phyloP scores from a whole-genome alignment of 2,113 vertebrate genomes.

The Macaca mulatta region DNA sequence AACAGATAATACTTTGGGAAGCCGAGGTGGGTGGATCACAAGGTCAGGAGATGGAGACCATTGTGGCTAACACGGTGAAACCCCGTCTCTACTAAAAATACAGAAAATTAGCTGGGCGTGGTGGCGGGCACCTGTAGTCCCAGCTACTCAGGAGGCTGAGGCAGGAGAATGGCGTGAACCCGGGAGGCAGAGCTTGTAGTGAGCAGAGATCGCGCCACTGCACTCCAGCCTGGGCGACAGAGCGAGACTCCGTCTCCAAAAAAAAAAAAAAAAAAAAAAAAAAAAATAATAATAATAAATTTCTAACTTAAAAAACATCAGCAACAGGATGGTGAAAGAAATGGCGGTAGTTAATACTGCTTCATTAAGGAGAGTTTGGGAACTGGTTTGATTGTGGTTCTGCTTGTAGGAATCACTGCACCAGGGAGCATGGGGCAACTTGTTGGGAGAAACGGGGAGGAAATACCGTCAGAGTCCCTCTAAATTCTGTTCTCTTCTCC shows the following conservation, averaged over 20 bases:
- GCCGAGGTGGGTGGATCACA: too few species aligned
- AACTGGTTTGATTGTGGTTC: background rate
- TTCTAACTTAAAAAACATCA: background rate
- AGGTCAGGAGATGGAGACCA: too few species aligned
- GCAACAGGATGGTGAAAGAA: background rate
- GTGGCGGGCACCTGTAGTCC: too few species aligned
- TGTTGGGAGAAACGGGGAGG: background rate
- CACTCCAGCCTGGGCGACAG: too few species aligned
- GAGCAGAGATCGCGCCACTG: too few species aligned
- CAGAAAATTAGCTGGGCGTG: too few species aligned
- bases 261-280: background rate
- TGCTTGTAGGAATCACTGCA: background rate
- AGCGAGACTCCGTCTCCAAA: too few species aligned
- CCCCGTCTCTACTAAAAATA: too few species aligned
- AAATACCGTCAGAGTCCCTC: background rate
- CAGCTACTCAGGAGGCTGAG: too few species aligned
- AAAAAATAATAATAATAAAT: background rate
- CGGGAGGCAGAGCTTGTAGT: too few species aligned
- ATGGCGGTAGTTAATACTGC: background rate
- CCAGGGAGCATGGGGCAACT: background rate
- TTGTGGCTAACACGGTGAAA: too few species aligned
- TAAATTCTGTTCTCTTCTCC: background rate
- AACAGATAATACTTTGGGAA: background rate
- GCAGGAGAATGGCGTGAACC: too few species aligned
- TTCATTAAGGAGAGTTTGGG: background rate